Conservation (phyloP, 2,888 invertebrate species). For the Andrena trimmerana region DNA sequence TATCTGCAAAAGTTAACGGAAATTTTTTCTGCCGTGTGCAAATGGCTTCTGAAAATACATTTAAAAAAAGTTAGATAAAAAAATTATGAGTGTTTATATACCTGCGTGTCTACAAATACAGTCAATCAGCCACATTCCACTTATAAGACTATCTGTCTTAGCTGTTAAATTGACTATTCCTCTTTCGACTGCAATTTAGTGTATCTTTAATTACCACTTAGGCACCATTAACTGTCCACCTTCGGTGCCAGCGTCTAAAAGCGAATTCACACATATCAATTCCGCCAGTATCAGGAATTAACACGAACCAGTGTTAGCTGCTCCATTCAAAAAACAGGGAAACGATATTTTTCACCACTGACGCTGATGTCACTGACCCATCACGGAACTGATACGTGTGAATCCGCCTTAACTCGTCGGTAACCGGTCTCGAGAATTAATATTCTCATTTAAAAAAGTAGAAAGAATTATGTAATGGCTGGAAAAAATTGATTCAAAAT, state of each 20-base stretch:
- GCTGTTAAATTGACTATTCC: not conserved
- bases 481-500: not conserved
- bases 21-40: not conserved
- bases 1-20: constrained; percentile 27
- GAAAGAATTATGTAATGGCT: not conserved
- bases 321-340: no score
- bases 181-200: not conserved
- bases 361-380: no score
- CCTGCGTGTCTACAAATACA: no score
- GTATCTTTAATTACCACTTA: constrained; percentile 19
- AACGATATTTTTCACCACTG: no score
- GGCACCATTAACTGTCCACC: constrained; percentile 9
- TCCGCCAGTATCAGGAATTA: no score
- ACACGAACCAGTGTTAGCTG: no score
- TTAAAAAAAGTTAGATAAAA: not conserved
- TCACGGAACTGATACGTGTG: no score
- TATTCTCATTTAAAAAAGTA: not conserved
- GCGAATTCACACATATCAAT: no score
- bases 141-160: not conserved
- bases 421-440: no score
- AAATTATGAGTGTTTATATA: no score
- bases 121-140: no score
- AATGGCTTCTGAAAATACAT: not conserved
- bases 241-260: not conserved
- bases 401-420: no score